Evolutionary conservation across 2,888 invertebrate species (phyloP), one percentile per base, ranked within the genome.

Genomic region (Eumacrocentrus americanus): DNA sequence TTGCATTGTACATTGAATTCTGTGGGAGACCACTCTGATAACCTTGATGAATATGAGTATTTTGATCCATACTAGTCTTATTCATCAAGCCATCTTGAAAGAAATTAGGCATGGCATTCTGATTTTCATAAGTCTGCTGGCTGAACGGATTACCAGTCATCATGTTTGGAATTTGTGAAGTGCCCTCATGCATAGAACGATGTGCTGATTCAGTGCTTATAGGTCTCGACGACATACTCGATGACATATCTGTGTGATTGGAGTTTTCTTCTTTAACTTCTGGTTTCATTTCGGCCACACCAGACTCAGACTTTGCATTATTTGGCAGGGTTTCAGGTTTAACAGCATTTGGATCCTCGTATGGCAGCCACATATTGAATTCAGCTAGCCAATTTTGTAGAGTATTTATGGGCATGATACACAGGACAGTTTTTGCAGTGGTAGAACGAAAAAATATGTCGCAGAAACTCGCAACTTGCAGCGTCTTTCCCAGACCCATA

Each of bases 401-500:
- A 0, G 98, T 98, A 81, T 99, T 99, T 61, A 99, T 97, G 6
- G 99, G 99, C 88, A 98, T 98, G 67, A 99, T 97, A 75, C 96
- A 94, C 37, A 99, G 83, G 1, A 98, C 94, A 11, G 91, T 93
- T 78, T 90, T 92, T 3, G 94, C 92, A 20, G 86, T 85, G 0
- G 97, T 97, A 79, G 95, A 91, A 53, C 96, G 85, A 70, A 98
- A 86, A 81, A 98, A 96, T 72, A 98, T 91, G 82, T 99, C 98
- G 77, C 93, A 92, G 83, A 99, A 98, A 67, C 95, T 93, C 58
- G 98, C 93, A 58, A 98, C 92, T 84, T 92, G 95, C 60, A 99
- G 84, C 0, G 98, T 99, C 83, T 99, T 99, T n/a, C 99, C 99
- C 23, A 99, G 85, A 1, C 99, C 99, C 99, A 99, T 99, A 44